These are phyloP conservation scores for Luscinia megarhynchos DNA, from an alignment of 2,797 vertebrate species.

Conservation along the genomic window DNA sequence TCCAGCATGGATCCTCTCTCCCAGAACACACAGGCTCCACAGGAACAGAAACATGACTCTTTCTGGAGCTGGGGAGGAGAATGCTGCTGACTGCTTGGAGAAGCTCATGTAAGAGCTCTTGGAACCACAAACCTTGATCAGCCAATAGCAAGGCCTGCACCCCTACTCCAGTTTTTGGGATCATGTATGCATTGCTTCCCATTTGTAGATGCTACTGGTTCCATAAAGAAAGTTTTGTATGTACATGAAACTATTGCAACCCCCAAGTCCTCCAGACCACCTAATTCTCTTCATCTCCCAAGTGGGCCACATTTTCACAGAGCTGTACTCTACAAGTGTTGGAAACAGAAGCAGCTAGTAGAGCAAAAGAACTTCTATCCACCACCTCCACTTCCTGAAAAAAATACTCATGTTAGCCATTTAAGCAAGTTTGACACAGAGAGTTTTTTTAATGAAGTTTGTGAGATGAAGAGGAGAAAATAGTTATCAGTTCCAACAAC, in stretches of 20 bases:
- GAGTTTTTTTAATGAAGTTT: background rate
- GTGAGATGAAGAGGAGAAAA: background rate
- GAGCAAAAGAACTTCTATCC: background rate
- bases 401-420: background rate
- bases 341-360: background rate
- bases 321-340: background rate
- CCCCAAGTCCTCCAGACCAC: background rate
- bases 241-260: background rate
- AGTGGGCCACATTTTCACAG: background rate
- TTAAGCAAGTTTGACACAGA: background rate
- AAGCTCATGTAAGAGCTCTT: background rate
- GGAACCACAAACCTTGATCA: background rate
- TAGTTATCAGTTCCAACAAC: background rate
- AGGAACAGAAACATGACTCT: background rate
- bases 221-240: background rate
- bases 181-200: background rate
- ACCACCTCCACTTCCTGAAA: background rate
- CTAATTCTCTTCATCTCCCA: background rate
- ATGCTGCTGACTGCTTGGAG: background rate
- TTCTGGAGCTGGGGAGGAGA: background rate
- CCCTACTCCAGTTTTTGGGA: background rate
- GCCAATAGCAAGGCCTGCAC: background rate
- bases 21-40: background rate
- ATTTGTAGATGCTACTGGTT: background rate
- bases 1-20: background rate